phyloP scores from a whole-genome alignment of 23 tunicate species.

The Styela clava region DNA sequence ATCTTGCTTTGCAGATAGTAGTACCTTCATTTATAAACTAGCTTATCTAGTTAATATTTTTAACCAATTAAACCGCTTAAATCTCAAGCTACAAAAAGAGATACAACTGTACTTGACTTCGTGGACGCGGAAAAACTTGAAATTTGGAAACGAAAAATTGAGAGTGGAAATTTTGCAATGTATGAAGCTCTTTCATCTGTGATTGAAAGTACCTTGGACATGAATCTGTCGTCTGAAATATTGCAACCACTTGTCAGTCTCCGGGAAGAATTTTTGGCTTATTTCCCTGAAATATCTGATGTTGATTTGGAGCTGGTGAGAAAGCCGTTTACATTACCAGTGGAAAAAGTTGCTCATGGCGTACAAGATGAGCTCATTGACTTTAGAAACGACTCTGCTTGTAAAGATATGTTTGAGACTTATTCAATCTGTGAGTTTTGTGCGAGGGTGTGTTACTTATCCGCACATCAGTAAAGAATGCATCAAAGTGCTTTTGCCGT shows the following conservation, averaged over 20 bases:
- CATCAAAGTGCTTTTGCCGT: constrained; percentile 57
- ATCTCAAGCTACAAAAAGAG: constrained; percentile 43
- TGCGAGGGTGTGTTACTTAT: constrained; percentile 46
- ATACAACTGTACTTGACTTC: constrained; percentile 39
- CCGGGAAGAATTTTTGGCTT: constrained; percentile 23
- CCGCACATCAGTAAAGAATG: constrained; percentile 57
- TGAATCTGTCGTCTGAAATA: constrained; percentile 32
- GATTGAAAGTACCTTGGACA: constrained; percentile 5
- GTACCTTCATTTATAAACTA: constrained; percentile 33
- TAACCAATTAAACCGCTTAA: constrained; percentile 47
- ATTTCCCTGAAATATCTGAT: constrained; percentile 31
- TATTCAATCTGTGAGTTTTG: constrained; percentile 41
- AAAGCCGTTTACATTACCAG: constrained; percentile 37
- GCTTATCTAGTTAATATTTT: constrained; percentile 53
- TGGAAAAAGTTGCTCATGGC: constrained; percentile 27
- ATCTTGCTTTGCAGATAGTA: constrained; percentile 32
- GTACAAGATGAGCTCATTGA: constrained; percentile 43
- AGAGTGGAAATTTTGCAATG: constrained; percentile 26
- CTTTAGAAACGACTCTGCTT: constrained; percentile 39
- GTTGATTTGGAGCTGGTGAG: constrained; percentile 43
- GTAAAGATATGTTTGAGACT: constrained; percentile 39
- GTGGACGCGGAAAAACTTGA: constrained; percentile 51
- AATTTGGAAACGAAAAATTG: constrained; percentile 33
- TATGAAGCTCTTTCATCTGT: constrained; percentile 33
- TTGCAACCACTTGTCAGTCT: constrained; percentile 28